Base-by-base conservation (phyloP, 2,888 invertebrate species). In the Emmelina monodactyla region DNA sequence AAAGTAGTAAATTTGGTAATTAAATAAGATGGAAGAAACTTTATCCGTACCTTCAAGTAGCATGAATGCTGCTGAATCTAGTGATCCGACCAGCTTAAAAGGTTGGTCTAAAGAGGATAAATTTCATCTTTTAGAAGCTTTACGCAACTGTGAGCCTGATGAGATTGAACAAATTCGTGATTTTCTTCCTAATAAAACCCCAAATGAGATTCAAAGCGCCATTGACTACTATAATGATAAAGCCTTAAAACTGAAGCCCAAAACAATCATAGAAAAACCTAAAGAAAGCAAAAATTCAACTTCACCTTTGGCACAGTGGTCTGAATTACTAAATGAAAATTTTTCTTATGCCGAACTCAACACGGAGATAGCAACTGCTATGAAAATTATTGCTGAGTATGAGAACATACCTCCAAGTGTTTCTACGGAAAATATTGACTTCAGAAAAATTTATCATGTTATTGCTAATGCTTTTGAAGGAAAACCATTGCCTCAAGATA, bases 391-490 rank as follows among this genome's bases (percentile, higher is more conserved):
- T 16, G 73, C 72, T n/a, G 64, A 75, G 9, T 54, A 64, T 39
- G 76, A 78, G 43, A 44, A 58, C 2, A 58, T 67, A 16, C 71
- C 75, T 0, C 3, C 50, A 2, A 32, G 62, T 2, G 31, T 41
- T 1, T 39, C 38, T 2, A 62, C 64, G 9, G 56, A 57, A 1
- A 50, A 56, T 22, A 47, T 73, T 35, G 62, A 79, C 44, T 69
- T 80, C 22, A 57, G 48, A 36, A n/a, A n/a, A n/a, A n/a, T n/a
- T n/a, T n/a, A n/a, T n/a, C n/a, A n/a, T n/a, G 52, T 53, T n/a
- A 41, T 72, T 28, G 75, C 75, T 0, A 65, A 71, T 47, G 68
- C 75, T 2, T 51, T 78, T 46, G 71, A 72, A 43, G 79, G 78
- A 0, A 73, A 72, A 51, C 36, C 58, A 7, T 33, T 73, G 4